These are phyloP conservation scores for Trachelus stipa DNA, from an alignment of 2,888 invertebrate genomes.

Conservation along the genomic window DNA sequence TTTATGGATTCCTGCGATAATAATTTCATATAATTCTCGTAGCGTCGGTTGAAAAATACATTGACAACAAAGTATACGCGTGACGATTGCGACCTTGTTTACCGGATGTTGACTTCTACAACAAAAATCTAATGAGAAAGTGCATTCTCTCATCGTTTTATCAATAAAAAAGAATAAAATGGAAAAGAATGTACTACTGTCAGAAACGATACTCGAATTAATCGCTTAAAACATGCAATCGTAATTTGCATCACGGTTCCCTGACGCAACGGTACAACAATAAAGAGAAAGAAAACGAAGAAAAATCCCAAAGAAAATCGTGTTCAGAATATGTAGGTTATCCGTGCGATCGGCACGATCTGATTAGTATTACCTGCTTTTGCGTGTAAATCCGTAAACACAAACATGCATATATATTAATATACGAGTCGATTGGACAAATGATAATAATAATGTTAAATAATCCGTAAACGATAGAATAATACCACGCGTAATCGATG, in stretches of 20 bases:
- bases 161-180: neutral
- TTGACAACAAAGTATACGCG: neutral
- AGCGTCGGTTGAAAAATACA: neutral
- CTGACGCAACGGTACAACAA: neutral
- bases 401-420: neutral
- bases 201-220: neutral
- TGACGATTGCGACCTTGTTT: neutral
- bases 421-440: neutral
- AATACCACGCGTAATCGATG: neutral
- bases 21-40: neutral
- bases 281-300: neutral
- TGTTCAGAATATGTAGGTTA: neutral
- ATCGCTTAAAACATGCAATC: neutral
- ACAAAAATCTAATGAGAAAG: neutral
- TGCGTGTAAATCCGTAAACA: neutral
- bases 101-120: neutral
- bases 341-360: neutral
- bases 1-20: neutral
- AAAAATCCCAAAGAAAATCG: neutral
- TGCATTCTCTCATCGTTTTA: neutral
- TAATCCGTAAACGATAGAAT: neutral
- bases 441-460: neutral
- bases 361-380: neutral
- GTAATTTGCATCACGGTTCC: neutral
- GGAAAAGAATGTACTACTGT: neutral